A percentile compares a stretch with the other conserved stretches of the same genome.
Conservation (phyloP, 1,140 invertebrate genomes). For the Drosophila pallidifrons region DNA sequence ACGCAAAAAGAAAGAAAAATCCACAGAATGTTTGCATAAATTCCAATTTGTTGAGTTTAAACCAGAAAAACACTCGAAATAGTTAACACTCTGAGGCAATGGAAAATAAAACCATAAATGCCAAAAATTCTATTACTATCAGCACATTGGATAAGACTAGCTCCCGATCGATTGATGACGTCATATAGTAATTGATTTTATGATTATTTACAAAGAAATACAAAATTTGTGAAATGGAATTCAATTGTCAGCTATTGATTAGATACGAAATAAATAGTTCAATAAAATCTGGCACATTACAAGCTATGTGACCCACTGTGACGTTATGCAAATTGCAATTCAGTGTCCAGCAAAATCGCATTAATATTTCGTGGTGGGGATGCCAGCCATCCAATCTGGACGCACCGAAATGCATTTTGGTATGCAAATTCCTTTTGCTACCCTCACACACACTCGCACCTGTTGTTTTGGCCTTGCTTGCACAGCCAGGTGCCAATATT, state of each 20-base stretch:
- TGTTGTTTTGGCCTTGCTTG: background rate
- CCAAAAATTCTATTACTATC: background rate
- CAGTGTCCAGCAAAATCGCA: conserved; percentile 60
- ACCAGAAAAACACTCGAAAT: conserved; percentile 11
- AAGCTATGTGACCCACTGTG: conserved; percentile 42
- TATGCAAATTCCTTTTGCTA: conserved; percentile 66
- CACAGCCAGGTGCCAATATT: conserved; percentile 68
- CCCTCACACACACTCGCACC: conserved; percentile 16
- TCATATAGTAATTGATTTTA: conserved; percentile 2
- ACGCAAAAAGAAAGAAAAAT: conserved; percentile 14
- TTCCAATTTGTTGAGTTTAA: conserved; percentile 59
- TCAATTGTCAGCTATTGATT: conserved; percentile 18
- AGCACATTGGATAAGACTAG: conserved; percentile 39
- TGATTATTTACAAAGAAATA: conserved; percentile 1
- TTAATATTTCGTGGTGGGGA: conserved; percentile 66
- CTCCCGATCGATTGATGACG: conserved; percentile 7
- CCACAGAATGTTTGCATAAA: conserved; percentile 37
- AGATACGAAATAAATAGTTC: conserved; percentile 1
- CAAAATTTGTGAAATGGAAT: background rate
- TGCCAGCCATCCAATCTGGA: conserved; percentile 12
- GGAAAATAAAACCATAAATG: conserved; percentile 6
- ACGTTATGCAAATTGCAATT: conserved; percentile 66
- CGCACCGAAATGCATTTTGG: conserved; percentile 59
- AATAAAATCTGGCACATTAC: background rate
- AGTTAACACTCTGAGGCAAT: conserved; percentile 26